Evolutionary conservation across 2,797 vertebrate species (phyloP).

Genomic region (Rhincodon typus): DNA sequence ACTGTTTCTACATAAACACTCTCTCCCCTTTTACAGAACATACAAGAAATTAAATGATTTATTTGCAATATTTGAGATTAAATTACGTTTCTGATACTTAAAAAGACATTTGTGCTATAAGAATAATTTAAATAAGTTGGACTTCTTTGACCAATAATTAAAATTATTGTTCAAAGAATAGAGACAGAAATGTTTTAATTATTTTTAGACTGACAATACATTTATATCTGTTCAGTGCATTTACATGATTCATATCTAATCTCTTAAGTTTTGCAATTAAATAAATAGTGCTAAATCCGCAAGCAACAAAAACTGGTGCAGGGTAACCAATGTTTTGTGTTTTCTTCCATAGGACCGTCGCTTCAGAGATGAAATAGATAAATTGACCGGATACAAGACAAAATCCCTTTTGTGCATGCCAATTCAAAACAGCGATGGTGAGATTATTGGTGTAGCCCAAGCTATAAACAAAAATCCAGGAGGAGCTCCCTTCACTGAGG

Average conservation of each 20-base stretch:
- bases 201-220: not conserved
- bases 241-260: not conserved
- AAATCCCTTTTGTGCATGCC: conserved; percentile 96
- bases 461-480: conserved; percentile 92
- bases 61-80: not conserved
- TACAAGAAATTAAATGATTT: not conserved
- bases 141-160: not conserved
- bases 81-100: not conserved
- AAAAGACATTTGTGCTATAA: not conserved
- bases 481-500: conserved; percentile 82
- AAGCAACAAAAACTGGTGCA: not conserved
- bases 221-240: not conserved
- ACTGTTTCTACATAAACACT: not conserved
- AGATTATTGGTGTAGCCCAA: conserved; percentile 92
- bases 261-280: not conserved
- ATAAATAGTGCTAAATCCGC: not conserved
- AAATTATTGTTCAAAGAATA: not conserved
- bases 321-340: not conserved
- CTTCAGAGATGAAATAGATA: conserved; percentile 98
- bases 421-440: conserved; percentile 87
- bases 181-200: not conserved
- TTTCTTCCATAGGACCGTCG: conserved; percentile 73
- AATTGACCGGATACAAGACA: conserved; percentile 95
- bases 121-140: not conserved
- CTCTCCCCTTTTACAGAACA: not conserved